Base-by-base conservation (phyloP, 2,797 vertebrate species). In the Artibeus jamaicensis region DNA sequence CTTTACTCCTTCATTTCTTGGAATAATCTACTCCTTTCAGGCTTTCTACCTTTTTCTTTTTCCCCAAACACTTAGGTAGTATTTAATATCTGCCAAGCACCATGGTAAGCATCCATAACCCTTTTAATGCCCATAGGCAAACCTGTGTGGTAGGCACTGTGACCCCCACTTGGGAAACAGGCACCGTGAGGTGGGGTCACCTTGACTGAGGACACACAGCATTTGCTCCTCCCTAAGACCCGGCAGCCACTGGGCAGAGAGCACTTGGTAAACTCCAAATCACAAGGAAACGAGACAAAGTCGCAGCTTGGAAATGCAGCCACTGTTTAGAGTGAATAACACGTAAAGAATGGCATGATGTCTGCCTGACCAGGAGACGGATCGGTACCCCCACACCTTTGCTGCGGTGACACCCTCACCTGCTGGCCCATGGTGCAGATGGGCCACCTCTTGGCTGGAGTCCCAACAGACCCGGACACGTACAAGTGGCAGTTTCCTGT, bases 1-100 rank as follows among this genome's bases (percentile, higher is more conserved):
- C 53, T 59, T 46, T 67, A 53, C n/a, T 67, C 34, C 42, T 95
- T 67, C 7, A 16, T 93, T 87, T 71, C 62, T 50, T 89, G 26
- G 44, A 86, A 93, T 37, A 29, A 74, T 4, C 18, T 59, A n/a
- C 1, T 5, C 11, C 24, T 44, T 78, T 22, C 55, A 19, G 5
- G 81, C 29, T 83, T 34, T 57, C 34, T 70, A 1, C 67, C 67
- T 65, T 19, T 19, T 57, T 59, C 16, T 44, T 24, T 70, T 2
- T 59, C 53, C 67, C 37, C 22, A 62, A 70, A 21, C 53, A 46
- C 10, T 73, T 62, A 32, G 3, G 6, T 46, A 37, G 78, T 9
- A 24, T 32, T 46, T 8, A 32, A 24, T 82, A 77, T 93, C 86
- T 91, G 73, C 81, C 29, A 32, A 62, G 26, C 59, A 62, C 59